A percentile compares a stretch with the other conserved stretches of the same genome.
Evolutionary conservation across 53 echinoderm and acorn worm genomes (phyloP).

Genomic region (Patiria pectinifera): DNA sequence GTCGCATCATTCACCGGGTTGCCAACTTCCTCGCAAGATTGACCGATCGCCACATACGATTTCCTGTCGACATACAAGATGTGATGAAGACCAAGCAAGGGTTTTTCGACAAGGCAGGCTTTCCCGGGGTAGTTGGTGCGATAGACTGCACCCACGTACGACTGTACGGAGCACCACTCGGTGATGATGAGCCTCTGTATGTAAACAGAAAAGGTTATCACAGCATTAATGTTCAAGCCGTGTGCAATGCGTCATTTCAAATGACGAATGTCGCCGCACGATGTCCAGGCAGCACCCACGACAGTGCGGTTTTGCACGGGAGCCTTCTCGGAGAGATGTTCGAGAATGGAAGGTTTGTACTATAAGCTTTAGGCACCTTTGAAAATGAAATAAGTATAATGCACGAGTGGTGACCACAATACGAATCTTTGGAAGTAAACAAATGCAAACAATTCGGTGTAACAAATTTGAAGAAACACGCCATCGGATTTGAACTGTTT

Average conservation of each 20-base stretch:
- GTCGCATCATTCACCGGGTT: conserved; percentile 31
- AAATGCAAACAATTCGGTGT: background rate
- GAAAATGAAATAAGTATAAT: background rate
- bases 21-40: conserved; percentile 40
- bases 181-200: conserved; percentile 33
- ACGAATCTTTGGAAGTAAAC: too few relatives aligned
- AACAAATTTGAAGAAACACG: background rate
- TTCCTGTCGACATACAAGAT: conserved; percentile 21
- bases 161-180: conserved; percentile 54
- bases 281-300: conserved; percentile 68
- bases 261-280: conserved; percentile 59
- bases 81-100: conserved; percentile 31
- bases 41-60: background rate
- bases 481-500: too few relatives aligned
- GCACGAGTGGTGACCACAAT: too few relatives aligned
- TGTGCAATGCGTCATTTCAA: conserved; percentile 50
- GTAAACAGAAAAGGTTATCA: conserved; percentile 64
- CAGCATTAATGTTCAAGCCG: conserved; percentile 49
- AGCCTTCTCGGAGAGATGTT: conserved; percentile 21
- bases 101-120: conserved; percentile 43
- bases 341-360: conserved; percentile 23
- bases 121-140: conserved; percentile 63
- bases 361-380: background rate
- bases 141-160: conserved; percentile 55
- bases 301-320: conserved; percentile 44